These are phyloP conservation scores for Coenonympha arcania DNA, from an alignment of 2,888 invertebrate species.

Conservation along the genomic window DNA sequence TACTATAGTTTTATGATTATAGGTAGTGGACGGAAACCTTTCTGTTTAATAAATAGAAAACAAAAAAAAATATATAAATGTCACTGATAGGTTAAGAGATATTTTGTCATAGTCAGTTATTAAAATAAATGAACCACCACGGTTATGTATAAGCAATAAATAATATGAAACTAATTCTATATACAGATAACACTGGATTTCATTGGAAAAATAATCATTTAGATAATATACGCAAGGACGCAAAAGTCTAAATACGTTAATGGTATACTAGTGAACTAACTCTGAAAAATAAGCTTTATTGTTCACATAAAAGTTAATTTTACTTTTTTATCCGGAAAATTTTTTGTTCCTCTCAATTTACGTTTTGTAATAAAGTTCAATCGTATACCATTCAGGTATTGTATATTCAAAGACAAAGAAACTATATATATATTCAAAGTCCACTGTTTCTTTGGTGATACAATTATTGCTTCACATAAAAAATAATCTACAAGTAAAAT, in stretches of 20 bases:
- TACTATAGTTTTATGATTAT: no score
- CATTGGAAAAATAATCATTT: not conserved
- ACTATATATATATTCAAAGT: constrained; percentile 43
- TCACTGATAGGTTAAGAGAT: constrained; percentile 3
- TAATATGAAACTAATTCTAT: not conserved
- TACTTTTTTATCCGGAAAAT: no score
- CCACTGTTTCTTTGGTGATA: constrained; percentile 54
- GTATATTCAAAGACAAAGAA: no score
- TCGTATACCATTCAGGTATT: no score
- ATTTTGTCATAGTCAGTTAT: constrained; percentile 8
- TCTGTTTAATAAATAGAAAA: constrained; percentile 6
- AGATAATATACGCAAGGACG: no score
- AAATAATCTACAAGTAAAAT: constrained; percentile 32
- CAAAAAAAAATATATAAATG: not conserved
- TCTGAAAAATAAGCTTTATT: no score
- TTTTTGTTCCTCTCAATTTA: no score
- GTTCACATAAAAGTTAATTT: not conserved
- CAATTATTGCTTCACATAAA: constrained; percentile 49
- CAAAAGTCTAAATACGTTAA: no score
- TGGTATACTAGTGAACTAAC: no score
- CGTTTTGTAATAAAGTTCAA: no score
- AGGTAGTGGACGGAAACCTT: not conserved
- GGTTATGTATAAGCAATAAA: not conserved
- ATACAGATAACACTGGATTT: not conserved
- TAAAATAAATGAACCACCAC: constrained; percentile 1